Conservation (phyloP, 23 tunicate species). For the Halocynthia aurantium region DNA sequence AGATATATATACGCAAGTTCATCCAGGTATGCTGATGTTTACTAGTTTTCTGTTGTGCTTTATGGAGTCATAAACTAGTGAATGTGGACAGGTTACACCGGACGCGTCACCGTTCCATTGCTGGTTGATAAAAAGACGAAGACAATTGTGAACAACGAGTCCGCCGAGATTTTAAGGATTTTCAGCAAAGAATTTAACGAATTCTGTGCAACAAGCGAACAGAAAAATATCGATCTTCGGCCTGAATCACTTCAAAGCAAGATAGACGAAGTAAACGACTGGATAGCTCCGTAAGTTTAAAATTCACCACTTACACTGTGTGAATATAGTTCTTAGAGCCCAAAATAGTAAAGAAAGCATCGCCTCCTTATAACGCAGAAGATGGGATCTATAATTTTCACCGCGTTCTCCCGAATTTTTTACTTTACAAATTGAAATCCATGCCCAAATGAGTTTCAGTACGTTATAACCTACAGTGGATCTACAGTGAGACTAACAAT, state of each 20-base stretch:
- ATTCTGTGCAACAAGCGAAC: constrained; percentile 48
- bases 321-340: too few species aligned
- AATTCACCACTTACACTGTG: too few species aligned
- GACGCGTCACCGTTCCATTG: constrained; percentile 67
- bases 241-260: constrained; percentile 29
- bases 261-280: constrained; percentile 61
- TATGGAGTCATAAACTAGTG: too few species aligned
- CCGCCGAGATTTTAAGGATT: constrained; percentile 72
- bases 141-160: constrained; percentile 76
- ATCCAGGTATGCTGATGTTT: constrained; percentile 10
- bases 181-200: constrained; percentile 40
- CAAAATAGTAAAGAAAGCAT: too few species aligned
- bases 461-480: too few species aligned
- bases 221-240: constrained; percentile 40
- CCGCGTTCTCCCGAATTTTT: too few species aligned
- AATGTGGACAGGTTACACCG: constrained; percentile 34
- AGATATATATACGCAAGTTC: constrained; percentile 41
- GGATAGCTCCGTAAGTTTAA: constrained; percentile 56
- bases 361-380: too few species aligned
- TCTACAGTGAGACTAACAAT: too few species aligned
- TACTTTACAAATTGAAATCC: too few species aligned
- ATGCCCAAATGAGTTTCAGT: too few species aligned
- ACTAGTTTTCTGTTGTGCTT: too few species aligned
- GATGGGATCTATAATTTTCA: too few species aligned
- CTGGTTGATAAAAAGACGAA: constrained; percentile 60